A percentile compares a stretch with the other conserved stretches of the same genome.
Conservation (phyloP, 2,797 vertebrate genomes). For the Pipistrellus kuhlii region DNA sequence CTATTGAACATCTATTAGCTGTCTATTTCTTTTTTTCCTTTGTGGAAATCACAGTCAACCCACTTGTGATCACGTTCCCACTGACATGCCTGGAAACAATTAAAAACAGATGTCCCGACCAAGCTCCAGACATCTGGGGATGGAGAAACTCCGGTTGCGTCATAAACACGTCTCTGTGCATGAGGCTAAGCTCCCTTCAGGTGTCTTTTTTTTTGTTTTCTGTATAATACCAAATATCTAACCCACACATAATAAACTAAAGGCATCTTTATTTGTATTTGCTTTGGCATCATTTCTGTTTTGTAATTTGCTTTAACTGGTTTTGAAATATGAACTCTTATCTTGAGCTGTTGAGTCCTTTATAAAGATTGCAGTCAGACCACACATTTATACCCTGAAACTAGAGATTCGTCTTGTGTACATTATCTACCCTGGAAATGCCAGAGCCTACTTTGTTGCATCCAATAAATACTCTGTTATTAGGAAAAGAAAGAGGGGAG, state of each 20-base stretch:
- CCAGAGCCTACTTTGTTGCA: conserved; percentile 22
- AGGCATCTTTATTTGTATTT: conserved; percentile 65
- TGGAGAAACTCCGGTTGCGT: background rate
- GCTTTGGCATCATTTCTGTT: conserved; percentile 8
- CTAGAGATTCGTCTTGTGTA: conserved; percentile 77
- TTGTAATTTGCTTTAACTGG: conserved; percentile 70
- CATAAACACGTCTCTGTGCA: conserved; percentile 1
- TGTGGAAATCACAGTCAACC: conserved; percentile 60
- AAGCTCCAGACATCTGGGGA: background rate
- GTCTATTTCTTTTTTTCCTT: conserved; percentile 38
- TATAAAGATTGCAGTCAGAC: conserved; percentile 76
- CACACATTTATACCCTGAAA: conserved; percentile 83
- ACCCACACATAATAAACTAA: conserved; percentile 50
- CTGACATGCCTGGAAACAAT: conserved; percentile 68
- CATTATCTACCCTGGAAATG: conserved; percentile 67
- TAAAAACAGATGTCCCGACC: conserved; percentile 68
- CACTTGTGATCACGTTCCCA: conserved; percentile 67
- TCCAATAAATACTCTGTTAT: conserved; percentile 71
- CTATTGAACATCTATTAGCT: conserved; percentile 46
- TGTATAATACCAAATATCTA: conserved; percentile 55
- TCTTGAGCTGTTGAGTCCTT: conserved; percentile 77
- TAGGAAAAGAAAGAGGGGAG: background rate
- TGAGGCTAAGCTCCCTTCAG: conserved; percentile 38
- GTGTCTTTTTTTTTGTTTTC: conserved; percentile 56
- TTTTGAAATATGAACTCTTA: conserved; percentile 77